Percentiles rank a stretch among this genome's conserved stretches.
phyloP scores from a whole-genome alignment of 2,888 invertebrate species.

The Willowsia nigromaculata region DNA sequence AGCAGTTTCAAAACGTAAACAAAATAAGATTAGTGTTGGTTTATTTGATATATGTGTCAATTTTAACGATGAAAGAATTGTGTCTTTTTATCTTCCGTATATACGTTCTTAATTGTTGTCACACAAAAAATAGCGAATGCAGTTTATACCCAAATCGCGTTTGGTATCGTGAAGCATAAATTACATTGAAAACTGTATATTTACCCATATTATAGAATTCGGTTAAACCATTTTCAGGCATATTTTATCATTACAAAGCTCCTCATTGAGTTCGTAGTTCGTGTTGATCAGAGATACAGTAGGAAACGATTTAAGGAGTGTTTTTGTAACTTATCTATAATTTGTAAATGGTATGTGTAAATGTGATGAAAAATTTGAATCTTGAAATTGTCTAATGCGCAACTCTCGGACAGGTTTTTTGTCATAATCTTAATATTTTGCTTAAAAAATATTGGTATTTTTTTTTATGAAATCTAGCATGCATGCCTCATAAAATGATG shows the following conservation, averaged over 20 bases:
- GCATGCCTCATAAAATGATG: not conserved
- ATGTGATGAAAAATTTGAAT: constrained; percentile 13
- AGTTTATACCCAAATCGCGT: no score
- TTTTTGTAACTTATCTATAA: not conserved
- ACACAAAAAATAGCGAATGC: no score
- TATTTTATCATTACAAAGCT: no score
- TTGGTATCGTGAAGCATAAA: no score
- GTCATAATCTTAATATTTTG: constrained; percentile 11
- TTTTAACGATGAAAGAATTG: no score
- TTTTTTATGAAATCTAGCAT: not conserved
- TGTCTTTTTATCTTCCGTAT: no score
- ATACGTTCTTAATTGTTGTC: no score
- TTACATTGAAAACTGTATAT: no score
- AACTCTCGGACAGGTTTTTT: constrained; percentile 48
- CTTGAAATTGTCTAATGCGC: not conserved
- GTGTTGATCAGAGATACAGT: not conserved
- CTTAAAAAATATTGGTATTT: not conserved
- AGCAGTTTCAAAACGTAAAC: not conserved
- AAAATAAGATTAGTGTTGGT: not conserved
- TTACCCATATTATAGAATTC: no score
- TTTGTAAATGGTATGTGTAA: not conserved
- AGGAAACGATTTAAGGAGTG: not conserved
- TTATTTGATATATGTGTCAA: no score
- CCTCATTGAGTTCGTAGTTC: no score
- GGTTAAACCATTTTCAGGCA: no score